These are phyloP conservation scores for Drosophila nigritarsus DNA, from an alignment of 2,888 invertebrate genomes.

Conservation along the genomic window DNA sequence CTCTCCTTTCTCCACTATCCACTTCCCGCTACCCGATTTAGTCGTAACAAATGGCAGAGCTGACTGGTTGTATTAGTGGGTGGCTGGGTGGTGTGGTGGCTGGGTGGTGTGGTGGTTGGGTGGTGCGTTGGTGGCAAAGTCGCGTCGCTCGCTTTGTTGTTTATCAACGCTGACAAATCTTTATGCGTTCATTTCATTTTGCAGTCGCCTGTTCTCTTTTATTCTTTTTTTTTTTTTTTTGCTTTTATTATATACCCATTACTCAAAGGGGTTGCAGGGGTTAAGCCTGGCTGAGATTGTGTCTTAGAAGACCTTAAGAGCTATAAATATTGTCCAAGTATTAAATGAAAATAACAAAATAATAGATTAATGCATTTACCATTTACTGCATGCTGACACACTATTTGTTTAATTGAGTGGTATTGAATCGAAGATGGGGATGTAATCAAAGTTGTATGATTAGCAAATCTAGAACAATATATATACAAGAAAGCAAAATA, in stretches of 20 bases:
- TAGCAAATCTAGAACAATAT: background rate
- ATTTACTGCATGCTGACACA: background rate
- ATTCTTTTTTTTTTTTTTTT: constrained; percentile 12
- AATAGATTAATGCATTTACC: background rate
- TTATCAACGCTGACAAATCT: constrained; percentile 80
- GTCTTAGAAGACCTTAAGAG: background rate
- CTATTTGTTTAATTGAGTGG: background rate
- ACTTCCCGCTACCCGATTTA: background rate
- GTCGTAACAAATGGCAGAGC: constrained; percentile 24
- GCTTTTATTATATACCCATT: constrained; percentile 28
- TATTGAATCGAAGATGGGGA: background rate
- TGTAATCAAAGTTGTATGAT: background rate
- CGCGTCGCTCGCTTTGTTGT: constrained; percentile 67
- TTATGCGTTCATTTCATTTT: constrained; percentile 76
- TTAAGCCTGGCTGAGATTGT: background rate
- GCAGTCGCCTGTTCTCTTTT: constrained; percentile 37
- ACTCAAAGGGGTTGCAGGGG: background rate
- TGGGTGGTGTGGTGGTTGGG: constrained; percentile 1
- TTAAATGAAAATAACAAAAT: background rate
- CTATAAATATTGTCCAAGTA: no score
- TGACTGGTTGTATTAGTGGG: background rate
- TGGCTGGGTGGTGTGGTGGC: background rate
- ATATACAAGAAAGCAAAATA: background rate
- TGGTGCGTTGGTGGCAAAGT: constrained; percentile 22
- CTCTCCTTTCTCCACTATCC: background rate